phyloP scores from a whole-genome alignment of 2,113 vertebrate species.

The Lasiurus borealis region DNA sequence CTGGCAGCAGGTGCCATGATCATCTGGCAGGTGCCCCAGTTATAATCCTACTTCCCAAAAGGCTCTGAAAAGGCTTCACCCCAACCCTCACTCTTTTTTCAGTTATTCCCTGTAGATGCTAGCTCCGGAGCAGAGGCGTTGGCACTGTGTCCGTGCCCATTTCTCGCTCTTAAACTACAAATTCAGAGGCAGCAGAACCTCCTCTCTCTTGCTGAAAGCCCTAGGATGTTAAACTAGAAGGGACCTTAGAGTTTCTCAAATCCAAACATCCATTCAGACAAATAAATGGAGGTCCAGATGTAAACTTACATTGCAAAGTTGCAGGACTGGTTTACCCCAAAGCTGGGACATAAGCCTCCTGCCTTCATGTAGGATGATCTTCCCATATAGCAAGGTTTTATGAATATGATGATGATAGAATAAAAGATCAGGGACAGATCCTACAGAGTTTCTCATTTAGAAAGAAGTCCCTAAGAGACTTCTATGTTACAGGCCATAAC shows the following conservation, averaged over 20 bases:
- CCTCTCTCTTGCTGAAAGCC: background rate
- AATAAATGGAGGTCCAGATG: background rate
- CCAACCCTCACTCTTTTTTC: background rate
- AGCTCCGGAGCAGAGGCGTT: background rate
- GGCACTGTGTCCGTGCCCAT: background rate
- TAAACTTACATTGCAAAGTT: background rate
- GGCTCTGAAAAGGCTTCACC: background rate
- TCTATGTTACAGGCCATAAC: background rate
- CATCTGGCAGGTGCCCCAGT: background rate
- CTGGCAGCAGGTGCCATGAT: background rate
- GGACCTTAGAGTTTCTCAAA: conserved; percentile 8
- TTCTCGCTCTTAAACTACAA: background rate
- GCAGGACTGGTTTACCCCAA: background rate
- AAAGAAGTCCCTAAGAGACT: background rate
- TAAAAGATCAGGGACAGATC: background rate
- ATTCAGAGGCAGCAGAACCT: background rate
- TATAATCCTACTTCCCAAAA: background rate
- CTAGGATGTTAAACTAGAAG: background rate
- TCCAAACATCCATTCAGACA: conserved; percentile 1
- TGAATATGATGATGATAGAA: background rate
- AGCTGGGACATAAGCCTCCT: background rate
- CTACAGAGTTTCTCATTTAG: background rate
- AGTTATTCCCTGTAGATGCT: background rate
- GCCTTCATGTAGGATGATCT: background rate
- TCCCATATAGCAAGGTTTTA: background rate